A percentile compares a stretch with the other conserved stretches of the same genome.
Evolutionary conservation across 2,113 vertebrate species (phyloP).

Genomic region (Puma concolor): DNA sequence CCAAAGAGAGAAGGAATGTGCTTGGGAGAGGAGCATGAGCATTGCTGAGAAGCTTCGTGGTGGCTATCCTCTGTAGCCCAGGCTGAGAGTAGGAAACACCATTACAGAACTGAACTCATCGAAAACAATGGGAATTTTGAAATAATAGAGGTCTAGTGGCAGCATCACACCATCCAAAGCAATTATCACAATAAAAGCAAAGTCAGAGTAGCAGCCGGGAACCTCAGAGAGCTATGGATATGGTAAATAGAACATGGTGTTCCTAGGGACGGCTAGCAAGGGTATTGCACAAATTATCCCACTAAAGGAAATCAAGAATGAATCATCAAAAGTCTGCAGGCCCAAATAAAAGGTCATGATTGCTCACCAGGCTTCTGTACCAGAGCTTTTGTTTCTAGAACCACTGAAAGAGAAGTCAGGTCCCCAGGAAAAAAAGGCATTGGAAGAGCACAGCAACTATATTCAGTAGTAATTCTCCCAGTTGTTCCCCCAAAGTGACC

Average conservation of each 20-base stretch:
- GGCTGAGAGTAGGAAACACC: neutral
- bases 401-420: neutral
- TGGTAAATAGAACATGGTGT: neutral
- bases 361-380: neutral
- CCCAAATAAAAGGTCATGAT: neutral
- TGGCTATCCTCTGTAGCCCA: neutral
- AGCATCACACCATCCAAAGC: neutral
- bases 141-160: neutral
- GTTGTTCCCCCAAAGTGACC: neutral
- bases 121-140: neutral
- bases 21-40: neutral
- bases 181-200: constrained; percentile 7
- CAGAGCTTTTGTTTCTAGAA: neutral
- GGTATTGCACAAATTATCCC: neutral
- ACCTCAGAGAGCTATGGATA: neutral
- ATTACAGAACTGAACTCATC: neutral
- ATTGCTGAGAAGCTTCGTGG: neutral
- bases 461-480: neutral
- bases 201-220: neutral
- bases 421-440: neutral
- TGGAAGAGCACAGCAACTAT: neutral
- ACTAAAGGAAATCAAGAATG: neutral
- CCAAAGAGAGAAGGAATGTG: neutral
- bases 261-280: neutral
- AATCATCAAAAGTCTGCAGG: neutral